Evolutionary conservation across 2,888 invertebrate species (phyloP), one percentile per base, ranked within the genome.

Genomic region (Cerastis leucographa): DNA sequence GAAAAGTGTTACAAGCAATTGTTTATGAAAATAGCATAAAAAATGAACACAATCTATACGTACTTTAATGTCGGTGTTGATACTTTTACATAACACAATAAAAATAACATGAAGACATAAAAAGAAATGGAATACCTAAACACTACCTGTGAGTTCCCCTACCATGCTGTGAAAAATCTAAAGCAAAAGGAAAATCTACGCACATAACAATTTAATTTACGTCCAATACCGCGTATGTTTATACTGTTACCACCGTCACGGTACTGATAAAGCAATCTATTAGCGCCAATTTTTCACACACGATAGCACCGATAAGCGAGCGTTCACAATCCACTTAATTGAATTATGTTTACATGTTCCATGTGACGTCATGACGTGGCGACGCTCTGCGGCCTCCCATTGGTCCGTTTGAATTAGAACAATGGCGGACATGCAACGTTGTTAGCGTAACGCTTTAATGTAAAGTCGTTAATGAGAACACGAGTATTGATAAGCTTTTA

Each of bases 271-370:
- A 89, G 89, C 89, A 92, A 91, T 93, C 92, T 92, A 92, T 93
- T 93, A 93, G 88, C 81, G 71, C 78, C 85, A 88, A 92, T 94
- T 94, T 88, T 90, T 89, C 88, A 90, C 91, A 89, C 89, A 75
- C 91, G 90, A 92, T 94, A 94, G 91, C 84, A 83, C 72, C 88
- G 94, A 95, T 94, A 94, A 94, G 84, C 81, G 74, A 82, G 56
- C 76, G 80, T 80, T 80, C 80, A 85, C 81, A 91, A 89, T 89
- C 90, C 89, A 92, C 91, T 94, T 96, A 95, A 96, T 96, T 96
- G 93, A 95, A 96, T 95, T 95, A 95, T 95, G 94, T 95, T 95
- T 94, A 94, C 93, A 92, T 90, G 86, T 80, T 65, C 17, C 44
- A 68, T 78, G 70, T 83, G 84, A 86, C 85, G 83, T 88, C 84